phyloP scores from a whole-genome alignment of 2,888 invertebrate species.

The Tachystola acroxantha region DNA sequence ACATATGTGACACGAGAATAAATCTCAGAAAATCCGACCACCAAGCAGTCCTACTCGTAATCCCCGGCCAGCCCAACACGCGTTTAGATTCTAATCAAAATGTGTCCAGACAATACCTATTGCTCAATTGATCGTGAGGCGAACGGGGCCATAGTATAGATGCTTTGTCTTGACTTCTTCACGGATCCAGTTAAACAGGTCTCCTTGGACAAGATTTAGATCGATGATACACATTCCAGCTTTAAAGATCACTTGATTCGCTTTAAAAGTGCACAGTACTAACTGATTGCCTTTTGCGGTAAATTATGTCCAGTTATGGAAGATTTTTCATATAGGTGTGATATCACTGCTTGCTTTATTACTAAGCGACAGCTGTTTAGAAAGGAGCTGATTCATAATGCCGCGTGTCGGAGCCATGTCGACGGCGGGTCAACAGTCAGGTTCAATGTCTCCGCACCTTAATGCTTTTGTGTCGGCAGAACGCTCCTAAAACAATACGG shows the following conservation, averaged over 20 bases:
- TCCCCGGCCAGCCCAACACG: conserved; percentile 22
- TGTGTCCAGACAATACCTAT: conserved; percentile 40
- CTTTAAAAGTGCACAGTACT: background rate
- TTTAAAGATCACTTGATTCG: conserved; percentile 3
- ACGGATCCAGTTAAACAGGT: conserved; percentile 7
- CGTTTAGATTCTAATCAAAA: conserved; percentile 28
- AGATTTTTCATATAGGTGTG: conserved; percentile 19
- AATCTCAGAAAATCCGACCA: conserved; percentile 1
- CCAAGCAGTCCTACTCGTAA: conserved; percentile 3
- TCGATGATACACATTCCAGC: conserved; percentile 5
- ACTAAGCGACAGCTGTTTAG: conserved; percentile 27
- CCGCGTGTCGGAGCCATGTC: conserved; percentile 37
- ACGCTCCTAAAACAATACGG: conserved; percentile 57
- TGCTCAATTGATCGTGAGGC: conserved; percentile 31
- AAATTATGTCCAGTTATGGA: background rate
- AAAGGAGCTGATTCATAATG: conserved; percentile 50
- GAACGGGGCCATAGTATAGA: conserved; percentile 24
- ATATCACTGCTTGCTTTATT: conserved; percentile 37
- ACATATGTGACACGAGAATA: background rate
- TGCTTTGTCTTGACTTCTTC: conserved; percentile 28
- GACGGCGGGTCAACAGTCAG: conserved; percentile 49
- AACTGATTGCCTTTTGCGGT: background rate
- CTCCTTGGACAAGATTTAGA: conserved; percentile 2
- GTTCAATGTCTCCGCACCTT: conserved; percentile 56
- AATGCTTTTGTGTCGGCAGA: conserved; percentile 46